Evolutionary conservation across 2,888 invertebrate genomes (phyloP).

Genomic region (Nomada goodeniana): DNA sequence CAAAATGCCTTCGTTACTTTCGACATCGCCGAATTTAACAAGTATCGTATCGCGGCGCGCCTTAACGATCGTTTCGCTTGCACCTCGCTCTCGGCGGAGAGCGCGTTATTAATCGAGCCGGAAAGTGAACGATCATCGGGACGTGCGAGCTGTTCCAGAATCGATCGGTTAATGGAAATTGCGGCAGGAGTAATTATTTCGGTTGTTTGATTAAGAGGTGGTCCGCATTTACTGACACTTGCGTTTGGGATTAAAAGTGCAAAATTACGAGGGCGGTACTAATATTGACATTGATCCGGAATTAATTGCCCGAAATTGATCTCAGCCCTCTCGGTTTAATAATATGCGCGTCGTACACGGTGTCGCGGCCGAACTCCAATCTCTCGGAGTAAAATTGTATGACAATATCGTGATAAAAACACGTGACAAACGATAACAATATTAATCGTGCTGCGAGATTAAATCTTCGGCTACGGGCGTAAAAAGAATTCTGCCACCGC

Average conservation of each 20-base stretch:
- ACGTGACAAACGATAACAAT: too few species aligned
- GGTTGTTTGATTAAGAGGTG: background rate
- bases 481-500: too few species aligned
- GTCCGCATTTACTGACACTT: background rate
- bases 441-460: too few species aligned
- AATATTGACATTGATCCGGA: background rate
- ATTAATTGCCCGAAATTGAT: too few species aligned
- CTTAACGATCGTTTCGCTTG: slow-evolving; percentile 18
- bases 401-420: too few species aligned
- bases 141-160: background rate
- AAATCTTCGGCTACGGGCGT: too few species aligned
- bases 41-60: slow-evolving; percentile 18
- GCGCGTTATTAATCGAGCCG: slow-evolving; percentile 33
- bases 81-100: background rate
- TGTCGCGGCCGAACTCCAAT: too few species aligned
- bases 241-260: background rate
- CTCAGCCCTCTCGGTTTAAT: too few species aligned
- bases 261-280: background rate
- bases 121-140: background rate
- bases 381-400: too few species aligned
- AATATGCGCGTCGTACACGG: too few species aligned
- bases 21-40: slow-evolving; percentile 42
- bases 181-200: background rate
- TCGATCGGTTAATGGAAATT: slow-evolving; percentile 22
- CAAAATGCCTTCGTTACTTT: slow-evolving; percentile 33